Evolutionary conservation across 2,113 vertebrate genomes (phyloP), one percentile per base, ranked within the genome.

Genomic region (Melierax canorus): DNA sequence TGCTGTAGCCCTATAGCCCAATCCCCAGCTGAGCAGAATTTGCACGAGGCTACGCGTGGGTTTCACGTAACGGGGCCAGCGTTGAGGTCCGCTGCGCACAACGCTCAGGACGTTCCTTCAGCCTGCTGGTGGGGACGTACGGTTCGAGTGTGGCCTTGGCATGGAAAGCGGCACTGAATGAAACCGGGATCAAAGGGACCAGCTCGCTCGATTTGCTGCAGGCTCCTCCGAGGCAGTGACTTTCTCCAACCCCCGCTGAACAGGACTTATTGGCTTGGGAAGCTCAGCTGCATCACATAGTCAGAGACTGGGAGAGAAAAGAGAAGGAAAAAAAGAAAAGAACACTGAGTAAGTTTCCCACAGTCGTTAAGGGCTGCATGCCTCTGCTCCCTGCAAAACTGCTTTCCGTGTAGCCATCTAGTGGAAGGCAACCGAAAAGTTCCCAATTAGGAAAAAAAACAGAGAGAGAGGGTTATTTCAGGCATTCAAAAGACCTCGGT

Each of bases 371-470:
- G 23, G 55, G 45, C 64, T 72, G 59, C 45, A 3, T 60, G 38
- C 39, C 64, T 48, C 79, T 45, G 39, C 39, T 77, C 22, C 24
- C 39, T 26, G 34, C 46, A 46, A 86, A 86, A 79, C 43, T 66
- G 72, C 78, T 92, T 86, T 94, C 67, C 63, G 11, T 89, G 94
- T 36, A 93, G 93, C 96, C 97, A 96, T 95, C 97, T 97, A 97
- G 97, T 91, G 97, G 96, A 88, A 92, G 1, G 6, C 72, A 60
- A 74, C 19, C 5, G 48, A 69, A 96, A 88, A 23, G 69, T 30
- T 94, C 64, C 51, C 66, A 30, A 0, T 16, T 27, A 34, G 23
- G 21, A 13, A 68, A 82, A 74, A 68, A 71, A 18, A 9, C 14
- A 15, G 11, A 50, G 1, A n/a, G 7, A 39, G 11, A 12, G 7